A percentile compares a stretch with the other conserved stretches of the same genome.
Evolutionary conservation across 1,140 invertebrate genomes (phyloP).

Genomic region (Sinonovacula constricta): DNA sequence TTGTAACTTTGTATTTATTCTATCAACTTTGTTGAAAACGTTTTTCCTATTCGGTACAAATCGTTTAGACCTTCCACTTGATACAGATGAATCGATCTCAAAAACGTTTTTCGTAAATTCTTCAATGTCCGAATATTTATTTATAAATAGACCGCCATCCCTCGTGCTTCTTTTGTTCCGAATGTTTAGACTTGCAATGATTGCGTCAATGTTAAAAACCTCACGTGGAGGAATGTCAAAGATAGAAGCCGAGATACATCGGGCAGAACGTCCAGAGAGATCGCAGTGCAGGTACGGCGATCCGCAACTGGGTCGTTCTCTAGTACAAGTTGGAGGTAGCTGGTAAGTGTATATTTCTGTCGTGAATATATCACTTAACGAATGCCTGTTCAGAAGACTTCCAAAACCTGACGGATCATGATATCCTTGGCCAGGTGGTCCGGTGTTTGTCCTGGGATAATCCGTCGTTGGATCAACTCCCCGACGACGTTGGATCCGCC

Average conservation of each 20-base stretch:
- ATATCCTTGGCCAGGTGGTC: slow-evolving; percentile 47
- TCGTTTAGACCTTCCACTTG: too few relatives aligned
- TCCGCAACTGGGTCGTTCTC: slow-evolving; percentile 59
- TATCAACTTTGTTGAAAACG: too few relatives aligned
- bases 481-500: slow-evolving; percentile 50
- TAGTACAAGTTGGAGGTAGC: slow-evolving; percentile 62
- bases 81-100: slow-evolving; percentile 23
- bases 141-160: neutral
- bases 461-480: slow-evolving; percentile 61
- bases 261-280: slow-evolving; percentile 39
- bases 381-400: slow-evolving; percentile 62
- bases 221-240: slow-evolving; percentile 27
- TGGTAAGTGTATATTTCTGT: slow-evolving; percentile 65
- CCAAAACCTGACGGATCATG: slow-evolving; percentile 62
- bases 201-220: slow-evolving; percentile 18
- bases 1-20: too few relatives aligned
- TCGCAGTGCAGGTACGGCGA: slow-evolving; percentile 59
- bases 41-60: too few relatives aligned
- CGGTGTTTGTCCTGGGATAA: slow-evolving; percentile 56
- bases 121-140: neutral
- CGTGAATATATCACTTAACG: slow-evolving; percentile 63
- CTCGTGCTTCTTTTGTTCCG: neutral
- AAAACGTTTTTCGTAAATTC: neutral
- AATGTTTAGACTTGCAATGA: slow-evolving; percentile 30
- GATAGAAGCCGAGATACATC: slow-evolving; percentile 50